Evolutionary conservation across 2,888 invertebrate genomes (phyloP), one percentile per base, ranked within the genome.

Genomic region (Alcis repandata): DNA sequence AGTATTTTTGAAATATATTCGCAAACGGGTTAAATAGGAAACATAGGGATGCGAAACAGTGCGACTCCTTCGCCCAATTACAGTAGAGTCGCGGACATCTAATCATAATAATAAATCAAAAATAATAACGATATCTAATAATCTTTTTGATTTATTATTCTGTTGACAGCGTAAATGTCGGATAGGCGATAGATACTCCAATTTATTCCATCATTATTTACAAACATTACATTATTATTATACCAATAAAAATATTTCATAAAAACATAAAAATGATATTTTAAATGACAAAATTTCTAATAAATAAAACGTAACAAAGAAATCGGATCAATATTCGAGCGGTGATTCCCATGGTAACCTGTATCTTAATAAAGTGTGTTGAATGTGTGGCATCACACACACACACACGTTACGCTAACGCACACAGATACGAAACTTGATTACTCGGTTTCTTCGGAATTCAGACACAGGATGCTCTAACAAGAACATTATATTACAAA

Each of bases 351-450:
- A 59, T 66, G 57, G 52, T 51, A 60, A 51, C 56, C 49, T 45
- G 65, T 60, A 36, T 57, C 52, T 53, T 48, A 41, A 57, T 58
- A 53, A 59, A 53, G 51, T 41, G 32, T 33, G 41, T 45, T 56
- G 20, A 7, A n/a, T 56, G 45, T 56, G 56, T 46, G 56, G n/a
- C n/a, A n/a, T 38, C 22, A 40, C 17, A 17, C 10, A n/a, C n/a
- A 43, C 41, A 56, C 54, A 36, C 41, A 13, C 41, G 13, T 43
- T n/a, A 49, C 27, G n/a, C 32, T 53, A 11, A 60, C 52, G 46
- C 63, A 69, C 71, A 67, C 68, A 73, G 48, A 67, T 71, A 68
- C 63, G 41, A 48, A 78, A 79, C 78, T 74, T 77, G 75, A 79
- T 80, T 75, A 72, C 73, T 67, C 67, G 70, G 59, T 68, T 70